Conservation (phyloP, 2,888 invertebrate genomes). For the Halocaridina rubra region DNA sequence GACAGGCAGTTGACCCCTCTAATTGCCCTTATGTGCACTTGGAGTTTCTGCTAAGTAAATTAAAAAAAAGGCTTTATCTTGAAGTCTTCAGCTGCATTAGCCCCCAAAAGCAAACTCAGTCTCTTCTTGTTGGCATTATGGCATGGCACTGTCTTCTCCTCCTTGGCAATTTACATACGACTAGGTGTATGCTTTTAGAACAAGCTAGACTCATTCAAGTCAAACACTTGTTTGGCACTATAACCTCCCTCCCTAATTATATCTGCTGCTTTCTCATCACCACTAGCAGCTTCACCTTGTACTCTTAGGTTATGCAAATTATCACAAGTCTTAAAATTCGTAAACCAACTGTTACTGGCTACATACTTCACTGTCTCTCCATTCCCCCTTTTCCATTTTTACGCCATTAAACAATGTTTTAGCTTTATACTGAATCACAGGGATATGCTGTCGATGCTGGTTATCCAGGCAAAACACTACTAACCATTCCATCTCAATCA, state of each 20-base stretch:
- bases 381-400: too few species aligned
- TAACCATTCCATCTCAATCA: too few species aligned
- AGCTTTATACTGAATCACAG: too few species aligned
- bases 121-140: background rate
- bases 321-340: too few species aligned
- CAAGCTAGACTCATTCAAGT: background rate
- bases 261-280: too few species aligned
- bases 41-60: slow-evolving; percentile 64
- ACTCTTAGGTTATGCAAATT: too few species aligned
- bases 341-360: too few species aligned
- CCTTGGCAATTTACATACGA: background rate
- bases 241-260: background rate
- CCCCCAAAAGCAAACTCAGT: slow-evolving; percentile 51
- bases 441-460: too few species aligned
- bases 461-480: too few species aligned
- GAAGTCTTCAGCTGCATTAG: slow-evolving; percentile 62
- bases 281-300: too few species aligned
- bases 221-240: background rate
- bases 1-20: slow-evolving; percentile 50
- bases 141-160: background rate
- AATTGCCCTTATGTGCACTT: slow-evolving; percentile 44
- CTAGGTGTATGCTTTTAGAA: slow-evolving; percentile 56
- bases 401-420: too few species aligned
- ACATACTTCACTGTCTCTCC: too few species aligned
- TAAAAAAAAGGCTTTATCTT: slow-evolving; percentile 64